Conservation (phyloP, 2,797 vertebrate genomes). For the Pantherophis alleghaniensis region DNA sequence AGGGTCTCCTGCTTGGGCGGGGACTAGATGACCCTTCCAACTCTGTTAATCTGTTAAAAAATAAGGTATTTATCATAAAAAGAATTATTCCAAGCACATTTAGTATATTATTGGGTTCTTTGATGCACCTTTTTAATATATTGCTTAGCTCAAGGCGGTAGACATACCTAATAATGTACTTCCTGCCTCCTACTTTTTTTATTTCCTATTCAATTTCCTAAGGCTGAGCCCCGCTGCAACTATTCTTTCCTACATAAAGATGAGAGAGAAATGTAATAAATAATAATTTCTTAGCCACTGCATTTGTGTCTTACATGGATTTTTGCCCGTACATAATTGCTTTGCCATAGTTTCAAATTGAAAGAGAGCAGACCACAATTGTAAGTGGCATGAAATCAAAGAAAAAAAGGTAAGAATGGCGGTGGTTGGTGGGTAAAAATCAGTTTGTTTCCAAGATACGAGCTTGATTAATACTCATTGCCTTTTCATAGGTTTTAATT, state of each 20-base stretch:
- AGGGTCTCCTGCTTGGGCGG: too few species aligned
- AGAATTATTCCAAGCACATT: background rate
- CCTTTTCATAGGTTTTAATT: conserved; percentile 16
- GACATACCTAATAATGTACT: background rate
- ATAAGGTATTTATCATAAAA: background rate
- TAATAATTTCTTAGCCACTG: background rate
- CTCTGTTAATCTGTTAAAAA: background rate
- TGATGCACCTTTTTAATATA: background rate
- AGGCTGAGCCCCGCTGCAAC: background rate
- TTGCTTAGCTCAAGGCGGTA: background rate
- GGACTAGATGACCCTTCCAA: too few species aligned
- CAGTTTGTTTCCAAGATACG: background rate
- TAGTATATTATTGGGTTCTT: background rate
- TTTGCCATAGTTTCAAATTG: background rate
- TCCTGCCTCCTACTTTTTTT: background rate
- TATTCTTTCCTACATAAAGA: background rate
- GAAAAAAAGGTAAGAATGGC: background rate
- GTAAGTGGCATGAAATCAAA: background rate
- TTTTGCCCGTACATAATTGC: background rate
- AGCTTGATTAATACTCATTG: conserved; percentile 14
- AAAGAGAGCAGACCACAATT: background rate
- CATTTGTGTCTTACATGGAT: background rate
- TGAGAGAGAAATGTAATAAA: background rate
- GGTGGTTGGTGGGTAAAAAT: background rate
- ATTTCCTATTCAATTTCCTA: background rate